A percentile compares a stretch with the other conserved stretches of the same genome.
Evolutionary conservation across 2,113 vertebrate species (phyloP).

Genomic region (Lathamus discolor): DNA sequence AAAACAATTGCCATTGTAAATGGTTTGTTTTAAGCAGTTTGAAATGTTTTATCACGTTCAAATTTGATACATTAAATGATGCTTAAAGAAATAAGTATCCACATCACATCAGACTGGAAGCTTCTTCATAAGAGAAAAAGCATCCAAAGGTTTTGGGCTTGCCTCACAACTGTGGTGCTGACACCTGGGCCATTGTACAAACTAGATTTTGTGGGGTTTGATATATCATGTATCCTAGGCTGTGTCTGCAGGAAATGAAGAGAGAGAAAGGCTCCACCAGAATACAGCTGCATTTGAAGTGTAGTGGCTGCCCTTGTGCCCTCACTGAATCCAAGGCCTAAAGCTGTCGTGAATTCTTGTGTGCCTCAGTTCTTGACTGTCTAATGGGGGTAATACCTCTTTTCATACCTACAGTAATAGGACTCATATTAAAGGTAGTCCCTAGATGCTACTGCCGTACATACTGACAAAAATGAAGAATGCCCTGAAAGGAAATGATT

Average conservation of each 20-base stretch:
- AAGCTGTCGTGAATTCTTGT: not conserved
- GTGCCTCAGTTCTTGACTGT: not conserved
- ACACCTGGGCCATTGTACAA: not conserved
- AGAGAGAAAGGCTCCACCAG: not conserved
- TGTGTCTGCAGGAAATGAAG: not conserved
- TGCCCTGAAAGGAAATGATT: not conserved
- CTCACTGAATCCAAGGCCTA: not conserved
- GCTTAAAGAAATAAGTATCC: not conserved
- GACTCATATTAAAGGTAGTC: not conserved
- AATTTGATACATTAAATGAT: not conserved
- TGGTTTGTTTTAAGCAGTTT: not conserved
- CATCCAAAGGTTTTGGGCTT: not conserved
- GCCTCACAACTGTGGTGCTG: not conserved
- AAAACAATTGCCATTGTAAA: not conserved
- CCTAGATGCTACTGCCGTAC: not conserved
- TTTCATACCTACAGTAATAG: not conserved
- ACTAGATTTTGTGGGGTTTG: not conserved
- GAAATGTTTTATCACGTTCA: not conserved
- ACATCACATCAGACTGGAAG: not conserved
- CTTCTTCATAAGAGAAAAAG: not conserved
- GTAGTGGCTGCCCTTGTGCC: not conserved
- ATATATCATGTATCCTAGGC: rapidly evolving
- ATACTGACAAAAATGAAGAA: not conserved
- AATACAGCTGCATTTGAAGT: not conserved
- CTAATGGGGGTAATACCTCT: not conserved